A percentile compares a stretch with the other conserved stretches of the same genome.
phyloP scores from a whole-genome alignment of 2,888 invertebrate genomes.

The Bellardia bayeri region DNA sequence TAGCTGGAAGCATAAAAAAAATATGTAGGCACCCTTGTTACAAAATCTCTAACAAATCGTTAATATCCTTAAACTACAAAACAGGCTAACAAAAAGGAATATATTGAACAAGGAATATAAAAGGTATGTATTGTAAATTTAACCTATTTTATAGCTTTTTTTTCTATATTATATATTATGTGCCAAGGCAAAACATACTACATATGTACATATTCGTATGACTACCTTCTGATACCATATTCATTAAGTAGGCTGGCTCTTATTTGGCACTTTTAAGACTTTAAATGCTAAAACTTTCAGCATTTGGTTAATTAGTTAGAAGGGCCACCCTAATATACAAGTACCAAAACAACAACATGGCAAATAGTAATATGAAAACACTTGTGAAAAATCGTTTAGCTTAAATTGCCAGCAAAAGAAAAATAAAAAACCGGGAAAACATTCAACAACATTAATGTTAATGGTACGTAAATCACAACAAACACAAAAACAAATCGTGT shows the following conservation, averaged over 20 bases:
- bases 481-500: conserved; percentile 10
- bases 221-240: background rate
- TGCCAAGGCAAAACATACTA: background rate
- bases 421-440: background rate
- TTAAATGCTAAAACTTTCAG: no score
- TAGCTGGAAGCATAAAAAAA: background rate
- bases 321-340: background rate
- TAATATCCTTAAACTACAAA: background rate
- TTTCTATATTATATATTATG: no score
- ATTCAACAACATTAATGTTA: conserved; percentile 44
- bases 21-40: no score
- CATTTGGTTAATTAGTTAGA: no score
- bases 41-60: conserved; percentile 1
- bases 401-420: conserved; percentile 41
- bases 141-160: conserved; percentile 4
- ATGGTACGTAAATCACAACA: conserved; percentile 42
- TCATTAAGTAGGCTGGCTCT: no score
- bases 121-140: background rate
- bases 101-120: background rate
- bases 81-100: background rate
- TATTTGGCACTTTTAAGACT: no score
- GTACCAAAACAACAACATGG: background rate
- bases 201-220: background rate
- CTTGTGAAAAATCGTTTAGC: conserved; percentile 60
- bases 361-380: conserved; percentile 44